phyloP scores from a whole-genome alignment of 1,140 invertebrate species.

The Drosophila teissieri region DNA sequence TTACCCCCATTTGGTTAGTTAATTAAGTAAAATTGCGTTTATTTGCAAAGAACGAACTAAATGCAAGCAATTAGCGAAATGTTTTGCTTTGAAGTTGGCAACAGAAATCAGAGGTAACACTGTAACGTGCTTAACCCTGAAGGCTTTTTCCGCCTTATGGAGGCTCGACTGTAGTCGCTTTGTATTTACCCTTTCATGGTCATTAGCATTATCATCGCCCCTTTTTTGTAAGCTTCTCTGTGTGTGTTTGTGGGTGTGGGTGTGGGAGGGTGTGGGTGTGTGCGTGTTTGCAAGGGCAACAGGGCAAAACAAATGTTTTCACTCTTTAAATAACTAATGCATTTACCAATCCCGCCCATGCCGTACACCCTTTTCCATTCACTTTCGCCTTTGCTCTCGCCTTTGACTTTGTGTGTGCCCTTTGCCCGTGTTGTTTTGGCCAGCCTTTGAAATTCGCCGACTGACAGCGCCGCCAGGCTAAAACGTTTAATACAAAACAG shows the following conservation, averaged over 20 bases:
- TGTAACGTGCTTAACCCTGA: not conserved
- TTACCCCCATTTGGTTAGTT: not conserved
- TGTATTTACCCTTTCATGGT: slow-evolving; percentile 6
- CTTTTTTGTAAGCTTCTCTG: no score
- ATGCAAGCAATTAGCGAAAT: no score
- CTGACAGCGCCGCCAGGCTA: slow-evolving; percentile 60
- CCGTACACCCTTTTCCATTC: not conserved
- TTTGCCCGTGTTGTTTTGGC: slow-evolving; percentile 42
- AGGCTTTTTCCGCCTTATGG: not conserved
- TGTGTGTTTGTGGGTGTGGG: no score
- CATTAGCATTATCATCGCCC: slow-evolving; percentile 32
- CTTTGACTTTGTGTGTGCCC: slow-evolving; percentile 5
- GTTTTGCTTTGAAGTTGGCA: not conserved
- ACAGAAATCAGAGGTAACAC: not conserved
- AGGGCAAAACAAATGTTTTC: slow-evolving; percentile 58
- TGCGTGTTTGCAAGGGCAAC: slow-evolving; percentile 22
- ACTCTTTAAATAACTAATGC: slow-evolving; percentile 77
- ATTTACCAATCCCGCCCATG: slow-evolving; percentile 42
- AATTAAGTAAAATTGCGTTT: no score
- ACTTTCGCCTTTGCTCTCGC: slow-evolving; percentile 3
- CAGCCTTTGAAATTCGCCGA: slow-evolving; percentile 68
- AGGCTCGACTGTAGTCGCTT: slow-evolving; percentile 8
- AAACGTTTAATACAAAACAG: slow-evolving; percentile 62
- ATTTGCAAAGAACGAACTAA: no score
- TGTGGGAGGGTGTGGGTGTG: not conserved